Evolutionary conservation across 1,140 invertebrate species (phyloP).

Genomic region (Archegozetes longisetosus): DNA sequence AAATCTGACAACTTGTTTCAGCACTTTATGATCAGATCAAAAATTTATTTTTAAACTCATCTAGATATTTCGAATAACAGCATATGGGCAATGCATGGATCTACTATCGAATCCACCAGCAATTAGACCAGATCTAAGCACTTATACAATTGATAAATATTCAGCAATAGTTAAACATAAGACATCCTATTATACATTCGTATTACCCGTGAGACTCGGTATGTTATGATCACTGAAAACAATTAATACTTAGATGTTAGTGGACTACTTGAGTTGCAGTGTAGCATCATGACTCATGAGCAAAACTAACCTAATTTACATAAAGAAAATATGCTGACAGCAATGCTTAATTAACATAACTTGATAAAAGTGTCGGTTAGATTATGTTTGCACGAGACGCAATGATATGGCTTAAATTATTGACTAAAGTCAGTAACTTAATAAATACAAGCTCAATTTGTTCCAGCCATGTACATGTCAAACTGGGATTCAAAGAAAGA

Average conservation of each 20-base stretch:
- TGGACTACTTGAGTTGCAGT: neutral
- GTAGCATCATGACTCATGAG: no score
- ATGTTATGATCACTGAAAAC: slow-evolving; percentile 40
- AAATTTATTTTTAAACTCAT: slow-evolving; percentile 14
- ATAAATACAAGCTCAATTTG: no score
- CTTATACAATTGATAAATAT: slow-evolving; percentile 74
- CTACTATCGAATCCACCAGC: slow-evolving; percentile 28
- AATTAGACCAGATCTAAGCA: slow-evolving; percentile 44
- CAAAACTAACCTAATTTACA: no score
- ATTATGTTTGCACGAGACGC: no score
- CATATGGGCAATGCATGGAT: slow-evolving; percentile 38
- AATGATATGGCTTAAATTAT: no score
- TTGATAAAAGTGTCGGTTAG: no score
- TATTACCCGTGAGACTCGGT: slow-evolving; percentile 70
- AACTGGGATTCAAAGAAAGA: slow-evolving; percentile 10
- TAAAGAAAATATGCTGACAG: no score
- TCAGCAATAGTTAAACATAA: slow-evolving; percentile 85
- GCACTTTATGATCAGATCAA: no score
- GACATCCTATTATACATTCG: slow-evolving; percentile 85
- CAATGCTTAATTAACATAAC: no score
- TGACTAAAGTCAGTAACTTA: no score
- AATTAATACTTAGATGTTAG: neutral
- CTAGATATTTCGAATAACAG: slow-evolving; percentile 32
- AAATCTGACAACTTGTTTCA: no score
- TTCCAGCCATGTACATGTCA: slow-evolving; percentile 53